These are phyloP conservation scores for Sturnira hondurensis DNA, from an alignment of 2,113 vertebrate genomes.

Conservation along the genomic window DNA sequence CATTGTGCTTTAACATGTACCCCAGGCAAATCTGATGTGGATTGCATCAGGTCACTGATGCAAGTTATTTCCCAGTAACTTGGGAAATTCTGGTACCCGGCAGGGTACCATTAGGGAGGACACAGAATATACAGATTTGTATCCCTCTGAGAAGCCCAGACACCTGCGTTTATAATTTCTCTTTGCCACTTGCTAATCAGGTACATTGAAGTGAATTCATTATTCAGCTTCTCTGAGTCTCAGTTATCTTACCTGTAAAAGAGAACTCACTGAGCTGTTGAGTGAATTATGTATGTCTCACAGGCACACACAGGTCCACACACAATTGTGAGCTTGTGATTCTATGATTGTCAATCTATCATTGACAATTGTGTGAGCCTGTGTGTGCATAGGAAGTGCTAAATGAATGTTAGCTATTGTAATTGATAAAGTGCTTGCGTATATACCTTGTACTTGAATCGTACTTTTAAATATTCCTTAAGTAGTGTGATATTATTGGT, in stretches of 20 bases:
- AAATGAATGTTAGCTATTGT: neutral
- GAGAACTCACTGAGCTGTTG: neutral
- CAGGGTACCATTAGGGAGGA: neutral
- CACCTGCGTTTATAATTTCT: neutral
- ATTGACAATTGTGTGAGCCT: neutral
- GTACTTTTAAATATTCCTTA: neutral
- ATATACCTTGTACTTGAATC: neutral
- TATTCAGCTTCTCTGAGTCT: neutral
- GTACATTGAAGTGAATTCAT: neutral
- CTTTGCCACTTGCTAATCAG: neutral
- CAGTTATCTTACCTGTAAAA: neutral
- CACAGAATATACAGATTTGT: neutral
- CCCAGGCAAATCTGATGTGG: neutral
- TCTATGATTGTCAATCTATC: too few species aligned
- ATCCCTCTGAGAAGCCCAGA: neutral
- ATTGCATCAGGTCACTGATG: neutral
- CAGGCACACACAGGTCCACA: too few species aligned
- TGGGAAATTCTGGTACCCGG: neutral
- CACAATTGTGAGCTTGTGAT: too few species aligned
- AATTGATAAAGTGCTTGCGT: neutral
- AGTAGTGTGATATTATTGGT: neutral
- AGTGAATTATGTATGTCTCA: neutral
- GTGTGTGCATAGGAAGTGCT: neutral
- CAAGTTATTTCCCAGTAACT: too few species aligned
- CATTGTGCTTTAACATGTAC: neutral